These are phyloP conservation scores for Megalops cyprinoides DNA, from an alignment of 2,797 vertebrate genomes.

Conservation along the genomic window DNA sequence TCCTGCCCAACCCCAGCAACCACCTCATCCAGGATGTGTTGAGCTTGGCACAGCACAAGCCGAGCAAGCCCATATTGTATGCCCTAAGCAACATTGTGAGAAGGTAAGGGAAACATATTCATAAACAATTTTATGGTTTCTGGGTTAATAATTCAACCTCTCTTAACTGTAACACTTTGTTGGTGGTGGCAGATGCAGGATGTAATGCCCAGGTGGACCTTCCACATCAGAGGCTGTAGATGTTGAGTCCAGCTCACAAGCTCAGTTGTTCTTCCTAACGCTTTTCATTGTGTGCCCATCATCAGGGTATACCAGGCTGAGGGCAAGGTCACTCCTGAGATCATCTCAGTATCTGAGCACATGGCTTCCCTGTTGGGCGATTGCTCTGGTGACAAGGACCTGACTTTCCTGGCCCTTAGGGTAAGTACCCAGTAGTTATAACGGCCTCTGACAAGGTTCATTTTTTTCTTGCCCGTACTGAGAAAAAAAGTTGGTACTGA, in stretches of 20 bases:
- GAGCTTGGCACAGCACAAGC: conserved; percentile 79
- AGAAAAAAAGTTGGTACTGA: not conserved
- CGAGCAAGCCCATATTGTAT: conserved; percentile 85
- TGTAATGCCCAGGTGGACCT: too few relatives aligned
- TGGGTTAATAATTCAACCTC: not conserved
- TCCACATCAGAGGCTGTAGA: too few relatives aligned
- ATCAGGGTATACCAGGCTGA: conserved; percentile 74
- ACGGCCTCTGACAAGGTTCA: not conserved
- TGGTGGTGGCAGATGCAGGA: not conserved
- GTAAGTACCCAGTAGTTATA: conserved; percentile 64
- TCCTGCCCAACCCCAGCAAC: conserved; percentile 78
- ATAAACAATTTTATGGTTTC: not conserved
- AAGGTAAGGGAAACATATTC: conserved; percentile 70
- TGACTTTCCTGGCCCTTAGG: conserved; percentile 82
- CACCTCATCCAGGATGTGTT: conserved; percentile 81
- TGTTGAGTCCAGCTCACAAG: too few relatives aligned
- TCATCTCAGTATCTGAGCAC: conserved; percentile 78
- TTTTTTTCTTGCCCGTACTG: not conserved
- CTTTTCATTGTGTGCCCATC: not conserved
- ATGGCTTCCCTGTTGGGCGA: conserved; percentile 81
- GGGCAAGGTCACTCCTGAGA: conserved; percentile 70
- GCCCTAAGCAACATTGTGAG: conserved; percentile 83
- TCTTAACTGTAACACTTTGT: not conserved
- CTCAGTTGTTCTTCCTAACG: not conserved
- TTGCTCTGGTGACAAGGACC: conserved; percentile 83